phyloP scores from a whole-genome alignment of 2,113 vertebrate species.

The Gnathonemus echidnorhynchus region DNA sequence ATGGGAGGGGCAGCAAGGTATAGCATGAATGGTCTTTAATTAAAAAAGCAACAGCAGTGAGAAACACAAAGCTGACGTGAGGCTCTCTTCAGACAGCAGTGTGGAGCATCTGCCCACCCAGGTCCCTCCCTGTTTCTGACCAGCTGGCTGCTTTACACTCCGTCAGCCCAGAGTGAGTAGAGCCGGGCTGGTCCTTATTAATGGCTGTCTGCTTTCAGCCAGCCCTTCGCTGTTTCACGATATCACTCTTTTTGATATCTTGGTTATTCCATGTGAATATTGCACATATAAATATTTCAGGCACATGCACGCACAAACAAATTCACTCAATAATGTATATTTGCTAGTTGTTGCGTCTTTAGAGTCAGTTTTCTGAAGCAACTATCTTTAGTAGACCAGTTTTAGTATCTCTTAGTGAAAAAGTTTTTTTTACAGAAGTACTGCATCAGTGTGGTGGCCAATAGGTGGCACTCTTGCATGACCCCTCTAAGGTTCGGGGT shows the following conservation, averaged over 20 bases:
- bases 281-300: neutral
- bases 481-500: neutral
- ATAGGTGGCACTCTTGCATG: neutral
- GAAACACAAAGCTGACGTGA: neutral
- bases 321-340: neutral
- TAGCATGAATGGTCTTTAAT: neutral
- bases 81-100: neutral
- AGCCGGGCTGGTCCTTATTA: neutral
- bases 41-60: neutral
- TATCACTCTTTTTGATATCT: neutral
- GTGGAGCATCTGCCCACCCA: neutral
- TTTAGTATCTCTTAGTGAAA: neutral
- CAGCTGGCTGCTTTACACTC: neutral
- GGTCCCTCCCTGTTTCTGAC: neutral
- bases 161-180: neutral
- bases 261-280: neutral
- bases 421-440: neutral
- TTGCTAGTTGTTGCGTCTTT: neutral
- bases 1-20: neutral
- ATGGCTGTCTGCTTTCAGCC: neutral
- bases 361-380: neutral
- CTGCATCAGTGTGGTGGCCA: neutral
- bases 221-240: neutral
- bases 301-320: neutral
- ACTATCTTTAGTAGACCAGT: neutral